phyloP scores from a whole-genome alignment of 2,888 invertebrate genomes.

The Helleia helle region DNA sequence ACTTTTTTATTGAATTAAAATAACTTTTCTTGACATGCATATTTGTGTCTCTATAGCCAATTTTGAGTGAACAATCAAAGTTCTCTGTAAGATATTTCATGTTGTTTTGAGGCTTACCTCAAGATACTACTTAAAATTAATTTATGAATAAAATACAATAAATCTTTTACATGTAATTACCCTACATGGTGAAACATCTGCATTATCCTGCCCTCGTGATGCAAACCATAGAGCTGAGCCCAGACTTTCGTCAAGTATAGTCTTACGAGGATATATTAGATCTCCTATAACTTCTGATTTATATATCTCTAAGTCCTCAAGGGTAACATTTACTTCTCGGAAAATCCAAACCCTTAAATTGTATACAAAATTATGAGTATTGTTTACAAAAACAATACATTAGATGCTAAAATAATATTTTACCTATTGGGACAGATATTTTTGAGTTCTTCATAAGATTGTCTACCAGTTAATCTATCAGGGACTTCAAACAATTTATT shows the following conservation, averaged over 20 bases:
- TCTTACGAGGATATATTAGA: conserved; percentile 88
- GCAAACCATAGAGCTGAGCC: conserved; percentile 99
- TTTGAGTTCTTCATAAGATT: conserved; percentile 80
- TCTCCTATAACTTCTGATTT: conserved; percentile 78
- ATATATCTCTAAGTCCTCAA: conserved; percentile 75
- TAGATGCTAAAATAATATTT: background rate
- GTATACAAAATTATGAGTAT: background rate
- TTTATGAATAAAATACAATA: too few relatives aligned
- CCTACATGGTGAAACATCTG: conserved; percentile 76
- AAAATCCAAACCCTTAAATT: conserved; percentile 85
- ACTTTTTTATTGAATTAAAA: too few relatives aligned
- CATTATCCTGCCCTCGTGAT: conserved; percentile 77
- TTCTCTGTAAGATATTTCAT: too few relatives aligned
- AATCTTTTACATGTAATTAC: too few relatives aligned
- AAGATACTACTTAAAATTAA: too few relatives aligned
- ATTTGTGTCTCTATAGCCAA: too few relatives aligned
- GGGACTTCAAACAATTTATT: conserved; percentile 79
- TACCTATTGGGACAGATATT: conserved; percentile 77
- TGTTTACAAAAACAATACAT: background rate
- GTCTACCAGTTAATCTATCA: conserved; percentile 85
- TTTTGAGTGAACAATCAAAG: too few relatives aligned
- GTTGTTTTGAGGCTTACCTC: too few relatives aligned
- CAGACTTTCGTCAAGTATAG: conserved; percentile 95
- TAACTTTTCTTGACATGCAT: too few relatives aligned
- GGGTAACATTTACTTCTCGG: conserved; percentile 83